Evolutionary conservation across 2,888 invertebrate genomes (phyloP), one percentile per base, ranked within the genome.

Genomic region (Oscheius sp.): DNA sequence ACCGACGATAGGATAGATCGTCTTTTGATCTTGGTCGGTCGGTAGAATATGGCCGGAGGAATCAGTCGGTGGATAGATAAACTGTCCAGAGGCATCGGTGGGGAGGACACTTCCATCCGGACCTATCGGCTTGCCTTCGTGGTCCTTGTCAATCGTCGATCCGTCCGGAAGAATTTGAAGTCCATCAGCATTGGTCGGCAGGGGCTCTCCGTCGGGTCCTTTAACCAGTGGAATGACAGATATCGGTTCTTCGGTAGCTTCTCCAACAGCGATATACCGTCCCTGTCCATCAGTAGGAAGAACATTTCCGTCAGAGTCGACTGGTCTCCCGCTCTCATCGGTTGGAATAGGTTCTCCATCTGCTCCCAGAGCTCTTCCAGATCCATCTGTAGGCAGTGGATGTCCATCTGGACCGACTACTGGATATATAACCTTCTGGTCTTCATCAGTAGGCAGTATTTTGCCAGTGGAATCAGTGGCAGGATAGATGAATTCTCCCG

Each of bases 201-300:
- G 64, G 14, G 71, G 70, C 12, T 68, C 44, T n/a, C 78, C 78
- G 26, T 80, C 78, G 9, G 76, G 69, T 45, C 72, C 80, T 38
- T 84, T 71, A 22, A 57, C 75, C 5, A 65, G 71, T 68, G 84
- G 84, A 6, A 82, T 56, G 75, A 76, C 83, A 22, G 72, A 63
- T 32, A 78, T 80, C 20, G 63, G 28, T 8, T 28, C 75, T 28
- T 82, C 78, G 20, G 38, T 74, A 33, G 69, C 62, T 5, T 41
- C 14, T 17, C 59, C 47, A 64, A 70, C 78, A 30, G 45, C 20
- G 9, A 54, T 24, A 32, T 33, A 54, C 17, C 24, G 32, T 20
- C 54, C 54, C 12, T 36, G 14, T 17, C 44, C 54, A 47, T 82
- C 81, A 64, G 51, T 82, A 8, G 77, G 74, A 5, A 71, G 65